Conservation (phyloP, 2,797 vertebrate genomes). For the Diplodus sargus region DNA sequence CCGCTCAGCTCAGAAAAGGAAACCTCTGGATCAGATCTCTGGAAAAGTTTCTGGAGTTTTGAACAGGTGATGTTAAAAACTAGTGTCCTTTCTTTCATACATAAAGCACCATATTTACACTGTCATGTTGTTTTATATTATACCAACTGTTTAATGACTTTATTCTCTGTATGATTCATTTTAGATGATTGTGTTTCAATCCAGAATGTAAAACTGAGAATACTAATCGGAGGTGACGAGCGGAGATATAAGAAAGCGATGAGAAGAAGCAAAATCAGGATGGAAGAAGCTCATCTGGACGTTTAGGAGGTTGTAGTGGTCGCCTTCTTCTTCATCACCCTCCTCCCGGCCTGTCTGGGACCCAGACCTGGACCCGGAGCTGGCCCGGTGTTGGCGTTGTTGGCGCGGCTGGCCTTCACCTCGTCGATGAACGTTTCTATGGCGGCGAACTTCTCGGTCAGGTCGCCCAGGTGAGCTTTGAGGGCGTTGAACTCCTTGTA, state of each 20-base stretch:
- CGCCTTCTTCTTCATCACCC: constrained; percentile 74
- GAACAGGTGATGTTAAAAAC: not conserved
- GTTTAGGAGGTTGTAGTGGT: constrained; percentile 45
- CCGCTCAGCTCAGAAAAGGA: not conserved
- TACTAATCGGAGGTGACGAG: not conserved
- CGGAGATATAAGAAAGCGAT: not conserved
- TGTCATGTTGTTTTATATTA: no score
- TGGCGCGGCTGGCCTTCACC: constrained; percentile 69
- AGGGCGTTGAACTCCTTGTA: constrained; percentile 88
- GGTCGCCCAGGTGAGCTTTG: constrained; percentile 83
- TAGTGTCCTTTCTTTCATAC: not conserved
- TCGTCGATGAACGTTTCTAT: constrained; percentile 86
- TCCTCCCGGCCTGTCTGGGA: constrained; percentile 63
- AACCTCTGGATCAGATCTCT: not conserved
- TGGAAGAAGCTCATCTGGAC: not conserved
- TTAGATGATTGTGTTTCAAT: not conserved
- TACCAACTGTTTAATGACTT: no score
- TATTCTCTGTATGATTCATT: no score
- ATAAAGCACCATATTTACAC: no score
- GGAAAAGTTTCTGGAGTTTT: not conserved
- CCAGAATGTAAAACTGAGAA: not conserved
- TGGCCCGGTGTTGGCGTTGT: rapidly evolving
- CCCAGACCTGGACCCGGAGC: not conserved
- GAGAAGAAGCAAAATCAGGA: constrained; percentile 3
- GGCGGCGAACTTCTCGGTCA: constrained; percentile 82